These are phyloP conservation scores for Boloria selene DNA, from an alignment of 2,888 invertebrate species.

Conservation along the genomic window DNA sequence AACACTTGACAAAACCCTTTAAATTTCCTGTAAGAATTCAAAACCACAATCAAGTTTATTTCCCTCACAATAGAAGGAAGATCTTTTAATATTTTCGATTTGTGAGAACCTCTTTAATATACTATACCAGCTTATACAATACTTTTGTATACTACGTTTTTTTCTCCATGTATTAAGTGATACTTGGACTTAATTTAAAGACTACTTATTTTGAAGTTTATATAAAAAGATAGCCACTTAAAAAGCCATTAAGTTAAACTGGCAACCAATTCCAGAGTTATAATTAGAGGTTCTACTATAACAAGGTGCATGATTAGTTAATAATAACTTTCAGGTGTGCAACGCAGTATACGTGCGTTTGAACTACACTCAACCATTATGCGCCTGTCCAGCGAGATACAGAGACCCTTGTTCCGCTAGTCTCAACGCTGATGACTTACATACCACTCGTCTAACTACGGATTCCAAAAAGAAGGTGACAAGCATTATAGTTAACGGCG, in stretches of 20 bases:
- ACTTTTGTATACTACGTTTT: no score
- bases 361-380: slow-evolving; percentile 95
- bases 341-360: slow-evolving; percentile 95
- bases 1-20: not conserved
- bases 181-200: no score
- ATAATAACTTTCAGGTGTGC: slow-evolving; percentile 85
- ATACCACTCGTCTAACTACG: slow-evolving; percentile 94
- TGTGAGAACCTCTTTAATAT: not conserved
- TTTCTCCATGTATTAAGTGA: no score
- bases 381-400: slow-evolving; percentile 94
- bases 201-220: no score
- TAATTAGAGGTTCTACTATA: no score
- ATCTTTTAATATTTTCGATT: not conserved
- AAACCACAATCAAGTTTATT: slow-evolving; percentile 4
- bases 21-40: slow-evolving; percentile 5
- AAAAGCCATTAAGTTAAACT: no score
- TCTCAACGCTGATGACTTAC: slow-evolving; percentile 93
- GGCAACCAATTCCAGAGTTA: no score
- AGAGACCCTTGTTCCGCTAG: slow-evolving; percentile 95
- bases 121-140: not conserved
- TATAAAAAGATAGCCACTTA: no score
- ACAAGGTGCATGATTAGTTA: not conserved
- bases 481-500: slow-evolving; percentile 33
- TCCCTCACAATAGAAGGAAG: slow-evolving; percentile 1
- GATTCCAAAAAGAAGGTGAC: slow-evolving; percentile 91